Evolutionary conservation across 2,888 invertebrate species (phyloP).

Genomic region (Tineola bisselliella): DNA sequence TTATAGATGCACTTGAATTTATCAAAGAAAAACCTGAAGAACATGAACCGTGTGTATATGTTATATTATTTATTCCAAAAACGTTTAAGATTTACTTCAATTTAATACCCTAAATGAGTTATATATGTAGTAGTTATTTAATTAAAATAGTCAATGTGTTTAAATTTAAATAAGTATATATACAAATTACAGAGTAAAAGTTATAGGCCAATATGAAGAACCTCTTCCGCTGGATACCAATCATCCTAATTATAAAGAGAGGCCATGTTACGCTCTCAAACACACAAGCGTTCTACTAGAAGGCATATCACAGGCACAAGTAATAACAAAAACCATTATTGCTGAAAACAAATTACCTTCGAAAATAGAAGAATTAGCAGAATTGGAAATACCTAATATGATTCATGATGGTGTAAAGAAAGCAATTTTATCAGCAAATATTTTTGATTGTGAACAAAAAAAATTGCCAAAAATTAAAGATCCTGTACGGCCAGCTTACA

Average conservation of each 20-base stretch:
- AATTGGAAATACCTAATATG: constrained; percentile 54
- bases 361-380: constrained; percentile 61
- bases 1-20: constrained; percentile 72
- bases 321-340: constrained; percentile 81
- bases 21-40: constrained; percentile 46
- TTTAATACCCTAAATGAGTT: neutral
- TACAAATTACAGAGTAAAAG: constrained; percentile 36
- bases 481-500: constrained; percentile 74
- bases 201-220: constrained; percentile 51
- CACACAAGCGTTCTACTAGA: constrained; percentile 74
- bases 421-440: constrained; percentile 71
- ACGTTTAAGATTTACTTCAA: neutral
- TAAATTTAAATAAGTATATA: neutral
- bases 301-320: constrained; percentile 81
- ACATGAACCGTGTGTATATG: neutral
- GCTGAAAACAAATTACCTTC: constrained; percentile 71
- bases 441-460: constrained; percentile 82
- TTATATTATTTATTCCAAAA: neutral
- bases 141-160: no score
- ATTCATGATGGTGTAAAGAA: constrained; percentile 71
- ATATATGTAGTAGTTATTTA: no score
- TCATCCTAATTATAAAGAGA: constrained; percentile 74
- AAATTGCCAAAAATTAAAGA: constrained; percentile 80
- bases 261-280: constrained; percentile 67
- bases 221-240: constrained; percentile 58